Evolutionary conservation across 2,888 invertebrate genomes (phyloP).

Genomic region (Tenthredo distinguenda): DNA sequence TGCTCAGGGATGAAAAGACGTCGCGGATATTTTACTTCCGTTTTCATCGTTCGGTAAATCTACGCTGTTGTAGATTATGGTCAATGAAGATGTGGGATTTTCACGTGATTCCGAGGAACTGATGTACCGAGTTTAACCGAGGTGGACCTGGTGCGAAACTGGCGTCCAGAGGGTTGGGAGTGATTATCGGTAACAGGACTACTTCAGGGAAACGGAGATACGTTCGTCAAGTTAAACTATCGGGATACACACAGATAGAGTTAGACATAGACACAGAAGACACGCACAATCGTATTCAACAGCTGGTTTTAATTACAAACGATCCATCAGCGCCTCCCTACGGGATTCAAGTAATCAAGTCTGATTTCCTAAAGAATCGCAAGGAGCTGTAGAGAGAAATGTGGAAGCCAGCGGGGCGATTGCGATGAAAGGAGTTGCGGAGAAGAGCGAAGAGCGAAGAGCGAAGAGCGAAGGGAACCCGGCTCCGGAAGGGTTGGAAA

Average conservation of each 20-base stretch:
- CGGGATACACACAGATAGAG: not conserved
- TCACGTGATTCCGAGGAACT: not conserved
- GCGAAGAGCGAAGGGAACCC: not conserved
- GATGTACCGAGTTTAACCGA: not conserved
- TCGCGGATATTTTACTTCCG: not conserved
- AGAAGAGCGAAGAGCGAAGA: not conserved
- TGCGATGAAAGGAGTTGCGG: constrained; percentile 41
- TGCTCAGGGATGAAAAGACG: not conserved
- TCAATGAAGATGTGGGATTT: not conserved
- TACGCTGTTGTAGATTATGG: not conserved
- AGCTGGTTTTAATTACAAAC: constrained; percentile 68
- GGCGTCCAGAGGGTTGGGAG: not conserved
- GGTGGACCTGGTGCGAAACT: not conserved
- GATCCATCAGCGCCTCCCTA: constrained; percentile 70
- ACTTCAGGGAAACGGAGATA: not conserved
- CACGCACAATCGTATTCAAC: constrained; percentile 27
- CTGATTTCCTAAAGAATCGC: constrained; percentile 70
- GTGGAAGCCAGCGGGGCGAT: constrained; percentile 54
- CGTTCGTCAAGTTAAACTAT: not conserved
- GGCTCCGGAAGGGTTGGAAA: constrained; percentile 34
- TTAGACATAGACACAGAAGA: not conserved
- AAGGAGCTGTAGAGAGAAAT: constrained; percentile 64
- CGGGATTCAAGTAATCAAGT: constrained; percentile 71
- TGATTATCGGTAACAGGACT: not conserved
- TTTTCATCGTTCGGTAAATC: not conserved